These are phyloP conservation scores for Tachystola acroxantha DNA, from an alignment of 2,888 invertebrate genomes.

Conservation along the genomic window DNA sequence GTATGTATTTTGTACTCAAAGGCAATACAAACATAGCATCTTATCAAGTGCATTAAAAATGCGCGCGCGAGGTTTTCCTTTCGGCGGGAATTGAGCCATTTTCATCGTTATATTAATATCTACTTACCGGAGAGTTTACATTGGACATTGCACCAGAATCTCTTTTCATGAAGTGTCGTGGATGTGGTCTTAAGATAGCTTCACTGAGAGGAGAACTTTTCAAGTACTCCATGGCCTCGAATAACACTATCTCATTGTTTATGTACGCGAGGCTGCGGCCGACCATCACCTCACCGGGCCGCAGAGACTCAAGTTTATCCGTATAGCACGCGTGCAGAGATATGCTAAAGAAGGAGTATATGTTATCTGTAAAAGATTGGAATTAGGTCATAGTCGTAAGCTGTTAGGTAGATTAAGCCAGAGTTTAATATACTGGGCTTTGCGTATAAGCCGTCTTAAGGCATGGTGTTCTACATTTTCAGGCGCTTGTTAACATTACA, in stretches of 20 bases:
- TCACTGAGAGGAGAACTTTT: constrained; percentile 77
- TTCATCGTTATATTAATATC: too few species aligned
- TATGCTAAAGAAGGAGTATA: constrained; percentile 50
- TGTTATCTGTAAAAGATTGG: constrained; percentile 47
- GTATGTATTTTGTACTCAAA: too few species aligned
- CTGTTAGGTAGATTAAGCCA: too few species aligned
- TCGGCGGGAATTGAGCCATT: too few species aligned
- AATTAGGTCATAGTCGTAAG: too few species aligned
- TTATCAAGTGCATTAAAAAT: too few species aligned
- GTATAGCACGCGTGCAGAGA: constrained; percentile 54
- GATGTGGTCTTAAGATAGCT: constrained; percentile 78
- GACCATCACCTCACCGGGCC: constrained; percentile 43
- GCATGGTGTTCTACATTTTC: too few species aligned
- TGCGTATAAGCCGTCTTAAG: too few species aligned
- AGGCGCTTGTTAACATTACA: too few species aligned
- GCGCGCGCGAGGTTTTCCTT: too few species aligned
- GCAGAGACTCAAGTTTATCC: constrained; percentile 45
- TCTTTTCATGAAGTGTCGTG: constrained; percentile 48
- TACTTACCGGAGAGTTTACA: too few species aligned
- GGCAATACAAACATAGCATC: too few species aligned
- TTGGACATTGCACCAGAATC: constrained; percentile 19
- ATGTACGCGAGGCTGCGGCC: constrained; percentile 49
- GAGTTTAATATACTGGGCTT: not conserved
- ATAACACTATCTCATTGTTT: constrained; percentile 72
- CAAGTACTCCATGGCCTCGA: constrained; percentile 81